Evolutionary conservation across 2,888 invertebrate genomes (phyloP).

Genomic region (Caenorhabditis sulstoni): DNA sequence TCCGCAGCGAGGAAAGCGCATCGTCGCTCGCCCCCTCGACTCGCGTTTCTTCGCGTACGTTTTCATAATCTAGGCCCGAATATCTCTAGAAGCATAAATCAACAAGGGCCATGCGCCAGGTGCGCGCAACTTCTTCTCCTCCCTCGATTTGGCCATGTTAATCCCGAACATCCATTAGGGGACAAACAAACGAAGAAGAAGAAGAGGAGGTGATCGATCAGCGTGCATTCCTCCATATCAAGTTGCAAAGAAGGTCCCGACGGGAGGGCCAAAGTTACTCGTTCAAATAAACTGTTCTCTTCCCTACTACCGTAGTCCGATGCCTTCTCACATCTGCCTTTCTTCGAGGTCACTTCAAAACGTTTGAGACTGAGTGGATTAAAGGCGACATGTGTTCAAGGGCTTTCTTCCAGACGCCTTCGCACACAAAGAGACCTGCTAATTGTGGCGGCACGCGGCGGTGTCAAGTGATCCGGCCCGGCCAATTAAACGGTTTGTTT

Average conservation of each 20-base stretch:
- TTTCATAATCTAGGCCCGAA: slow-evolving; percentile 49
- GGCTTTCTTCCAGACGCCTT: slow-evolving; percentile 18
- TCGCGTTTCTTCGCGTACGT: neutral
- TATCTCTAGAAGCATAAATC: slow-evolving; percentile 35
- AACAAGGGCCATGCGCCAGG: slow-evolving; percentile 49
- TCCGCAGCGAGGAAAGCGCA: neutral
- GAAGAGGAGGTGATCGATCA: slow-evolving; percentile 32
- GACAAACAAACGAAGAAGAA: slow-evolving; percentile 17
- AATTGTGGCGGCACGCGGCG: slow-evolving; percentile 36
- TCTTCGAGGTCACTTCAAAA: slow-evolving; percentile 34
- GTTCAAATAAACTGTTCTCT: slow-evolving; percentile 44
- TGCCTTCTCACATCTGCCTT: neutral
- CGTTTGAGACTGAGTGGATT: slow-evolving; percentile 18
- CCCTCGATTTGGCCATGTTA: slow-evolving; percentile 11
- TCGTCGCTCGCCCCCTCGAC: neutral
- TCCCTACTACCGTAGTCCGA: slow-evolving; percentile 7
- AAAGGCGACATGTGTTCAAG: slow-evolving; percentile 48
- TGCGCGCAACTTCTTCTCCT: slow-evolving; percentile 32
- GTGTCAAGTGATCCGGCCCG: slow-evolving; percentile 52
- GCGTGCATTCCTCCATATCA: slow-evolving; percentile 32
- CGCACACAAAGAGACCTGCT: slow-evolving; percentile 4
- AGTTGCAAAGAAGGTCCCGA: slow-evolving; percentile 40
- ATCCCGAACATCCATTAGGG: slow-evolving; percentile 46
- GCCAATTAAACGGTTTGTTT: slow-evolving; percentile 46
- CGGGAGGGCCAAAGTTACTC: slow-evolving; percentile 20